Base-by-base conservation (phyloP, 2,113 vertebrate species). In the Brachypteracias leptosomus region DNA sequence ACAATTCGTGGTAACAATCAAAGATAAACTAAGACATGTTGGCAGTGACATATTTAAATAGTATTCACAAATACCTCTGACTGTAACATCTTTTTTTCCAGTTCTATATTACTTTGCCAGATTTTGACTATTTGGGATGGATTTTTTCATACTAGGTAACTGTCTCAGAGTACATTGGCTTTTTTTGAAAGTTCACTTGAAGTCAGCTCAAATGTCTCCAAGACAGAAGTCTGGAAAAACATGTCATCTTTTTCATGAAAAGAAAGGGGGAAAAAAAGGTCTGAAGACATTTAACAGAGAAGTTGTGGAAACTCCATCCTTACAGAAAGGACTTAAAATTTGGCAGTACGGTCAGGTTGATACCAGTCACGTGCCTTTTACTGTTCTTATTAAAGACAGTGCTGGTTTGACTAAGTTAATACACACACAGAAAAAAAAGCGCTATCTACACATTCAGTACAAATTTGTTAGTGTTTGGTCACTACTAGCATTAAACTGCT, bases 191-290 rank as follows among this genome's bases (percentile, higher is more conserved):
- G 52, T 76, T 77, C 74, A 57, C 40, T 5, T 82, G 51, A 78
- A 96, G 77, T 58, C 47, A 95, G 76, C 7, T 95, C 58, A 89
- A 71, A 21, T 72, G 49, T 40, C 57, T 89, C 16, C 38, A 71
- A 61, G 68, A 71, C 51, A 85, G n/a, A 87, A 87, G 57, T 85
- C 88, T 94, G 70, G 84, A 91, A 87, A 95, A 95, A 93, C 36
- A 91, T 75, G 52, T 31, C 13, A 61, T 68, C 17, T 66, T 85
- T 86, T 68, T 81, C 28, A 57, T 11, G 5, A 24, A 15, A 18
- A 67, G 22, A 40, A 54, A 44, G 42, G 22, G 18, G 66, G 14
- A 7, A 36, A 84, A 51, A 55, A 68, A 22, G 4, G 7, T 38
- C 75, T 79, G 67, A 85, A 83, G 78, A 89, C 20, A 85, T 83